Evolutionary conservation across 2,888 invertebrate genomes (phyloP).

Genomic region (Neria commutata): DNA sequence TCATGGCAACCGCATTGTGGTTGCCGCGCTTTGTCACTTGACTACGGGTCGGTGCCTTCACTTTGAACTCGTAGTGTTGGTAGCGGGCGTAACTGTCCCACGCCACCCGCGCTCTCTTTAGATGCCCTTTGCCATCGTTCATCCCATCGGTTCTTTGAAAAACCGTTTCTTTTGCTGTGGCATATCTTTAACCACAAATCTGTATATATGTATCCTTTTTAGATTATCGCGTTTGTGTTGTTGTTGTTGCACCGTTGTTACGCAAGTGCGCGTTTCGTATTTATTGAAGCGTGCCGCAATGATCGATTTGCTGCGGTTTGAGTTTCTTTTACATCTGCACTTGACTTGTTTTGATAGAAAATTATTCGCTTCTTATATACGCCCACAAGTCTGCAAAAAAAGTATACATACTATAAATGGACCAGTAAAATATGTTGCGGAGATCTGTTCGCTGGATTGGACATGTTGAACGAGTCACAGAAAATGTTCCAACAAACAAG

Average conservation of each 20-base stretch:
- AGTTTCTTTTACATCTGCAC: not conserved
- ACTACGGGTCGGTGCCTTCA: slow-evolving; percentile 43
- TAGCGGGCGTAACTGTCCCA: slow-evolving; percentile 5
- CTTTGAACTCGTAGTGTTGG: slow-evolving; percentile 36
- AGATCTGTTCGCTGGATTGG: too few relatives aligned
- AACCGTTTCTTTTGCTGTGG: not conserved
- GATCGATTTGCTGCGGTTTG: not conserved
- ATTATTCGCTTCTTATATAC: too few relatives aligned
- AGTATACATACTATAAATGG: too few relatives aligned
- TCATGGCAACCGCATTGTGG: slow-evolving; percentile 43
- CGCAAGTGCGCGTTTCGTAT: not conserved
- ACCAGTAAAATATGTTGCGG: too few relatives aligned
- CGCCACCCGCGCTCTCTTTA: not conserved
- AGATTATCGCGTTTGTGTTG: too few relatives aligned
- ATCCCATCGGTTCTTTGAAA: too few relatives aligned
- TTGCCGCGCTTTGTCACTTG: slow-evolving; percentile 39
- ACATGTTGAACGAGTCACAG: too few relatives aligned
- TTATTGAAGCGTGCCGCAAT: slow-evolving; percentile 14
- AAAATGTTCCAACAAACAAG: too few relatives aligned
- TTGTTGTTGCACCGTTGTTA: not conserved
- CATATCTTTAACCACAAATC: slow-evolving; percentile 3
- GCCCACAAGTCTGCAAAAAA: too few relatives aligned
- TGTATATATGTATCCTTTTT: not conserved
- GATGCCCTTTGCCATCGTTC: not conserved
- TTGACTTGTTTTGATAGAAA: not conserved